Percentiles rank a stretch among this genome's conserved stretches.
These are phyloP conservation scores for Zaprionus taronus DNA, from an alignment of 1,140 invertebrate genomes.

Conservation along the genomic window DNA sequence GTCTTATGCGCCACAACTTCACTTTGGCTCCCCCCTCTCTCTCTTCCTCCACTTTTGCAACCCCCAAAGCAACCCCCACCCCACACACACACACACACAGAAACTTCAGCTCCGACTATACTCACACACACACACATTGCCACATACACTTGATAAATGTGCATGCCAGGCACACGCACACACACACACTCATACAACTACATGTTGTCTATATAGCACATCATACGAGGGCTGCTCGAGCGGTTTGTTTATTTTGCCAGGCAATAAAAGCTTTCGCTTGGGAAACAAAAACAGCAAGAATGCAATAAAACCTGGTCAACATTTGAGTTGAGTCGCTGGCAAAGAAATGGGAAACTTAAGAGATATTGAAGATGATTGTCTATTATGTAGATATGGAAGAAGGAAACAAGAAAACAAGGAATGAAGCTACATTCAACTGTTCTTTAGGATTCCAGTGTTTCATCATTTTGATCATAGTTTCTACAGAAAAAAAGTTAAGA, in stretches of 20 bases:
- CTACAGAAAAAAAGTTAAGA: too few relatives aligned
- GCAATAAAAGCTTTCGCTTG: not conserved
- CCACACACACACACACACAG: slow-evolving; percentile 18
- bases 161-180: slow-evolving; percentile 43
- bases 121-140: slow-evolving; percentile 27
- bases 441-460: too few relatives aligned
- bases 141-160: slow-evolving; percentile 53
- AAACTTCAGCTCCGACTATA: not conserved
- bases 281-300: not conserved
- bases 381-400: too few relatives aligned
- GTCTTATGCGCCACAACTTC: slow-evolving; percentile 58
- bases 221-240: slow-evolving; percentile 32
- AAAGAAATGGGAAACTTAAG: not conserved
- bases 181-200: slow-evolving; percentile 23
- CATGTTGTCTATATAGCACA: slow-evolving; percentile 47
- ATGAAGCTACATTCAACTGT: too few relatives aligned
- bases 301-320: slow-evolving; percentile 1
- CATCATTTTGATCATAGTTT: too few relatives aligned
- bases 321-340: not conserved
- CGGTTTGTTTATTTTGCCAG: slow-evolving; percentile 1
- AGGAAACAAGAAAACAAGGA: too few relatives aligned
- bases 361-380: too few relatives aligned
- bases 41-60: slow-evolving; percentile 16
- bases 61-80: slow-evolving; percentile 37
- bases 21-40: slow-evolving; percentile 10